Evolutionary conservation across 2,888 invertebrate genomes (phyloP), one percentile per base, ranked within the genome.

Genomic region (Glaucopsyche alexis): DNA sequence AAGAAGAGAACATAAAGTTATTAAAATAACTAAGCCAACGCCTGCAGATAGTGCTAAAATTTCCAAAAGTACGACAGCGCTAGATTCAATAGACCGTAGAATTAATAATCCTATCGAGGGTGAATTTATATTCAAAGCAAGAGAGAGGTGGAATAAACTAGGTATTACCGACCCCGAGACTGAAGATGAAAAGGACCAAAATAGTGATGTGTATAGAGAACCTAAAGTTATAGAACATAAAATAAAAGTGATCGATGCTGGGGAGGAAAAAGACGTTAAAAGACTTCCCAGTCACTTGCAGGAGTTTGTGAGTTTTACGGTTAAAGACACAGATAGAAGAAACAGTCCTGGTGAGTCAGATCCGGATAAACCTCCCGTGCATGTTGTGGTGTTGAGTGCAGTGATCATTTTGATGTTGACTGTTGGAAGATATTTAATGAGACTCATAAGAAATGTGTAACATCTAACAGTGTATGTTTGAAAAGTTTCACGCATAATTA

Each of bases 51-150:
- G 82, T 84, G 75, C 78, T 73, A 84, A 83, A 6, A 79, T 87
- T 73, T 89, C 89, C 4, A 91, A 92, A 83, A 89, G 90, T 75
- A 86, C 88, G 84, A 84, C 90, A 65, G 79, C 83, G 1, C 81
- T 91, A 71, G 87, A 90, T 74, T 74, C 82, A 64, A 80, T 87
- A 8, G 90, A 93, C 73, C 82, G 85, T 19, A 91, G 89, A 81
- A 87, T 90, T 14, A 91, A 93, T 74, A 93, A 93, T 80, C 91
- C 90, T 74, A 95, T 96, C 16, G 96, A 96, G 81, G 94, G 94
- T 78, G 97, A 97, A 83, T 97, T 97, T 81, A 95, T 97, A 84
- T 94, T 94, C 49, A 95, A 95, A 81, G 97, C 97, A 70, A 95
- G 95, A 80, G 95, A 95, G 82, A 94, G 96, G 42, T 95, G 95